Evolutionary conservation across 2,113 vertebrate genomes (phyloP).

Genomic region (Oncorhynchus masou): DNA sequence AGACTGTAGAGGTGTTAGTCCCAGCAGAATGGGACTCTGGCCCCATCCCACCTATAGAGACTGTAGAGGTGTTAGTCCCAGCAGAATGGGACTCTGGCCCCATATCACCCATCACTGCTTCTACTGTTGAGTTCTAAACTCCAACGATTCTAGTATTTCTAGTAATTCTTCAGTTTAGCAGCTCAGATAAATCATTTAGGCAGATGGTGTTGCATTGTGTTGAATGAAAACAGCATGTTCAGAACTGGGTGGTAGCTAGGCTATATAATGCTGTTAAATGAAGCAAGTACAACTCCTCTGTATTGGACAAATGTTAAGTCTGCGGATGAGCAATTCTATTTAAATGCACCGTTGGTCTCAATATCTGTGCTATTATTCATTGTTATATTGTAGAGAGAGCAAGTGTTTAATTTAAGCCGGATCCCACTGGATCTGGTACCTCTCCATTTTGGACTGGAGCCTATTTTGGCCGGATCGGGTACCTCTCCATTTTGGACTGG

Average conservation of each 20-base stretch:
- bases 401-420: too few species aligned
- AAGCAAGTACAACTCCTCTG: too few species aligned
- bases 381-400: background rate
- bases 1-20: background rate
- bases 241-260: too few species aligned
- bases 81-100: conserved; percentile 27
- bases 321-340: background rate
- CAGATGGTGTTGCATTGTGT: background rate
- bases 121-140: background rate
- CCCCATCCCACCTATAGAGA: background rate
- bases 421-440: too few species aligned
- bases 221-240: too few species aligned
- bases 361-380: background rate
- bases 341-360: too few species aligned
- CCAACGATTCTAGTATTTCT: too few species aligned
- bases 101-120: conserved; percentile 11
- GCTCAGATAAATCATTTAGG: conserved; percentile 42
- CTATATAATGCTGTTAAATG: conserved; percentile 32
- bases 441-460: too few species aligned
- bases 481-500: too few species aligned
- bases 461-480: too few species aligned
- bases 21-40: background rate
- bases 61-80: background rate
- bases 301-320: conserved; percentile 8
- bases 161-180: too few species aligned